Evolutionary conservation across 2,888 invertebrate genomes (phyloP).

Genomic region (Aplocera efformata): DNA sequence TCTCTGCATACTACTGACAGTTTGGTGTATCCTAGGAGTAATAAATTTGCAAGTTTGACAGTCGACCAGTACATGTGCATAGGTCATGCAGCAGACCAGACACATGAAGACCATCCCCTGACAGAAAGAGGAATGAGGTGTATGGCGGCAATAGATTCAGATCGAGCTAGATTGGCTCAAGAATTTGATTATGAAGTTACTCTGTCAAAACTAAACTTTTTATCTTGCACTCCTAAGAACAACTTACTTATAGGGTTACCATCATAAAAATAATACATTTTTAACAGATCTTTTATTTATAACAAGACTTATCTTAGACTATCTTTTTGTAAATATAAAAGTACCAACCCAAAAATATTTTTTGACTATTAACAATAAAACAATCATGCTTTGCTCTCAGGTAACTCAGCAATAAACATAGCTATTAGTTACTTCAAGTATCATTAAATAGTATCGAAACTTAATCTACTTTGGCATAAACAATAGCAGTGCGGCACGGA

Average conservation of each 20-base stretch:
- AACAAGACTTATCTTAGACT: constrained; percentile 36
- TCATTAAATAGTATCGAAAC: constrained; percentile 8
- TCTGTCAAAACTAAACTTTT: constrained; percentile 88
- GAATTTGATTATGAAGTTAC: constrained; percentile 88
- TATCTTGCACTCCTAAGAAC: constrained; percentile 95
- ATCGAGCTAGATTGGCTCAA: constrained; percentile 87
- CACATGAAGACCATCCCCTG: constrained; percentile 86
- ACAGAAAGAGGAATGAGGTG: constrained; percentile 89
- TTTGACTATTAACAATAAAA: constrained; percentile 18
- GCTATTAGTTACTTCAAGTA: constrained; percentile 17
- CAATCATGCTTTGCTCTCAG: constrained; percentile 20
- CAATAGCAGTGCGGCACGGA: constrained; percentile 86
- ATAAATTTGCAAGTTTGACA: constrained; percentile 69
- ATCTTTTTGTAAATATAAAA: constrained; percentile 34
- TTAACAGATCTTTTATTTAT: constrained; percentile 41
- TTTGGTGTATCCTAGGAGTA: constrained; percentile 90
- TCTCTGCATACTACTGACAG: constrained; percentile 90
- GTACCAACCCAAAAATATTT: constrained; percentile 24
- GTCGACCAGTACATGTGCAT: constrained; percentile 87
- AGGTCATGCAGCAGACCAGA: constrained; percentile 96
- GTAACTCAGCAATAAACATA: constrained; percentile 13
- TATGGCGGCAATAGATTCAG: constrained; percentile 94
- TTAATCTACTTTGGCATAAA: constrained; percentile 71
- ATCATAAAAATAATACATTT: constrained; percentile 30
- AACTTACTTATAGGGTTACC: constrained; percentile 87